Base-by-base conservation (phyloP, 2,113 vertebrate genomes). In the Calyptommatus sinebrachiatus region DNA sequence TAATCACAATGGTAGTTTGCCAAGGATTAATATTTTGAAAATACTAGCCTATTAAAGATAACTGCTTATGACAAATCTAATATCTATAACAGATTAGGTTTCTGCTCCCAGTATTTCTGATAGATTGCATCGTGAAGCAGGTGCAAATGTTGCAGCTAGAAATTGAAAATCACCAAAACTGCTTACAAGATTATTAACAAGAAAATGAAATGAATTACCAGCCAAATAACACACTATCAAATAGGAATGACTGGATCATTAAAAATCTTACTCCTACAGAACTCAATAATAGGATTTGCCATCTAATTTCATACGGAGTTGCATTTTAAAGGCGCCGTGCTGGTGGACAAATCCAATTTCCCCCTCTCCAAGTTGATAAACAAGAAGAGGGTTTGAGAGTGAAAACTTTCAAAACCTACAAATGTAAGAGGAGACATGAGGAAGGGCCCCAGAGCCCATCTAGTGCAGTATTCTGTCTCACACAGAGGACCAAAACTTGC, bases 161-260 rank as follows among this genome's bases (percentile, higher is more conserved):
- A 11, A 73, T 46, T 48, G 67, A 72, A 41, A 78, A 60, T 77
- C 88, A 72, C 62, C 76, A 81, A 79, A 65, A 70, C 62, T 84
- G 75, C 76, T 78, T 84, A 63, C 63, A 66, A 86, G 24, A 68
- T 53, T 78, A 74, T 73, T 84, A 87, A 90, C 57, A 76, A 12
- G 67, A 89, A 88, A 73, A 61, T 46, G 61, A 92, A 90, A 87
- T 76, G 79, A 84, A 90, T 78, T n/a, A 83, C 65, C 65, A 24
- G 66, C 87, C 74, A 28, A 84, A 81, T 82, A 85, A 73, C 79
- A 84, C 88, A 86, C 14, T 79, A 24, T n/a, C 78, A 85, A 77
- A 28, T 31, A 76, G 28, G 72, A 28, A 50, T 71, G 79, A 90
- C 50, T 53, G 29, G 66, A 84, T 88, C 8, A 11, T 87, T 91